Evolutionary conservation across 2,888 invertebrate species (phyloP).

Genomic region (Drosophila fulvimacula): DNA sequence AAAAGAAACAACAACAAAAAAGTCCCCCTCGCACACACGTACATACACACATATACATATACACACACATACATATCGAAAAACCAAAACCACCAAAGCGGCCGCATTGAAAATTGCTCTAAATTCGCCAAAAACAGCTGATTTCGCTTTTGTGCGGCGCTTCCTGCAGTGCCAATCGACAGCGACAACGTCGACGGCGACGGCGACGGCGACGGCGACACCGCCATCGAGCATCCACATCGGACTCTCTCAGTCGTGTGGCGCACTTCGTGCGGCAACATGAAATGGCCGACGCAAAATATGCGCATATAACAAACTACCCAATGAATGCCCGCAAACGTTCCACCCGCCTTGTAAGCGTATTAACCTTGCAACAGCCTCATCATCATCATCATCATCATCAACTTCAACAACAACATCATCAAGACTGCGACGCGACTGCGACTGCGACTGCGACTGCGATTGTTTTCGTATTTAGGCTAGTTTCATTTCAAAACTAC

Average conservation of each 20-base stretch:
- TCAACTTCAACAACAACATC: conserved; percentile 5
- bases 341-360: conserved; percentile 7
- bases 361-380: conserved; percentile 55
- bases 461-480: conserved; percentile 56
- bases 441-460: conserved; percentile 19
- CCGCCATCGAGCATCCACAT: conserved; percentile 53
- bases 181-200: conserved; percentile 38
- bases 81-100: conserved; percentile 61
- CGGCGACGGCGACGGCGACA: conserved; percentile 32
- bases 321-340: conserved; percentile 24
- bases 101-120: conserved; percentile 80
- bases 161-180: conserved; percentile 74
- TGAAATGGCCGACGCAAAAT: conserved; percentile 72
- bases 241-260: conserved; percentile 71
- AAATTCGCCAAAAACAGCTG: conserved; percentile 80
- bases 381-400: conserved; percentile 23
- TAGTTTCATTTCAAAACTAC: conserved; percentile 47
- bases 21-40: conserved; percentile 1
- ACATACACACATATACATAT: not conserved
- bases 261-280: conserved; percentile 78
- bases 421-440: conserved; percentile 28
- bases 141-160: conserved; percentile 65
- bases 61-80: conserved; percentile 33
- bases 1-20: conserved; percentile 25
- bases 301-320: conserved; percentile 73